A percentile compares a stretch with the other conserved stretches of the same genome.
These are phyloP conservation scores for Parascotia fuliginaria DNA, from an alignment of 2,888 invertebrate genomes.

Conservation along the genomic window DNA sequence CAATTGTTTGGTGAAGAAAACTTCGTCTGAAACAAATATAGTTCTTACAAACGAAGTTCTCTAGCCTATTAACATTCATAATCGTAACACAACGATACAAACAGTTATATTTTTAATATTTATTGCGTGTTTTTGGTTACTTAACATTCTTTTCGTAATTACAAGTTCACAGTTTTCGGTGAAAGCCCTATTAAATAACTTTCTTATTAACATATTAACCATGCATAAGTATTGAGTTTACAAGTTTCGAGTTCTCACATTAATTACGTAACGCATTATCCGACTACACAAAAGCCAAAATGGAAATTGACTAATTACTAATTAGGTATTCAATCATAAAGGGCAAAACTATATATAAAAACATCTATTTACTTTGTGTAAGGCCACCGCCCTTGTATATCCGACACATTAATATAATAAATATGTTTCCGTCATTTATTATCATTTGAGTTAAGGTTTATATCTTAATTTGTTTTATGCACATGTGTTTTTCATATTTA, in stretches of 20 bases:
- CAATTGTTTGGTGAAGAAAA: no score
- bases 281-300: constrained; percentile 10
- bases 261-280: constrained; percentile 24
- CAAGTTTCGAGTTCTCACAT: constrained; percentile 20
- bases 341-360: constrained; percentile 4
- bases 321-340: constrained; percentile 9
- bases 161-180: neutral
- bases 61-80: no score
- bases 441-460: neutral
- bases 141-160: no score
- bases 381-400: neutral
- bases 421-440: constrained; percentile 3
- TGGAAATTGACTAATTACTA: constrained; percentile 22
- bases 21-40: no score
- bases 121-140: no score
- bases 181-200: constrained; percentile 6
- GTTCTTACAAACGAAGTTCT: no score
- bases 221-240: constrained; percentile 17
- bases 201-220: no score
- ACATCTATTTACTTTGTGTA: neutral
- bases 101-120: no score
- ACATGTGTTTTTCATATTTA: no score
- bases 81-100: no score
- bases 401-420: constrained; percentile 5
- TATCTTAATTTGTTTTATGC: neutral